Evolutionary conservation across 2,113 vertebrate genomes (phyloP).

Genomic region (Perognathus longimembris): DNA sequence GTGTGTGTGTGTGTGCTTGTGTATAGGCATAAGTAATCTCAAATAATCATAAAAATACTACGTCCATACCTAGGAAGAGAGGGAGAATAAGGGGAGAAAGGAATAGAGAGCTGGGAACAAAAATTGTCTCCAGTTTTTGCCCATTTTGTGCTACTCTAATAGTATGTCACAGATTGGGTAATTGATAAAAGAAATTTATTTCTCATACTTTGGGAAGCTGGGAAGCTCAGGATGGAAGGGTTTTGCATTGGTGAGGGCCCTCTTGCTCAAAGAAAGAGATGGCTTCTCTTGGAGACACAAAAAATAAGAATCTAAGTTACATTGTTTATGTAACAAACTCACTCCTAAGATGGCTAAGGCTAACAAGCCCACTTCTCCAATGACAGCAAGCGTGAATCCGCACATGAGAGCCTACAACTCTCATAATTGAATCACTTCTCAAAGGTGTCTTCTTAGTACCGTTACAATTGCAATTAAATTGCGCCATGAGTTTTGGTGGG

Average conservation of each 20-base stretch:
- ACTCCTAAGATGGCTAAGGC: not conserved
- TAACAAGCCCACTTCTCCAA: not conserved
- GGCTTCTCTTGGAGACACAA: no score
- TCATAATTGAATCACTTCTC: not conserved
- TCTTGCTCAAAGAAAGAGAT: not conserved
- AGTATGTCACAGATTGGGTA: not conserved
- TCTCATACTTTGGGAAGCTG: not conserved
- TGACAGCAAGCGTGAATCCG: not conserved
- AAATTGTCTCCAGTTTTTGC: not conserved
- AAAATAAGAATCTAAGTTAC: fast-evolving
- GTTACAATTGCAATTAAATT: not conserved
- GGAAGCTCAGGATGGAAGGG: not conserved
- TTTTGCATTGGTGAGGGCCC: not conserved
- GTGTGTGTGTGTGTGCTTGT: no score
- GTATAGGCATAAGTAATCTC: not conserved
- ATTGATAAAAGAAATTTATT: not conserved
- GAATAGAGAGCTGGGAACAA: not conserved
- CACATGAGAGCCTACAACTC: not conserved
- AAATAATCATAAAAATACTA: not conserved
- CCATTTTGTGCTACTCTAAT: not conserved
- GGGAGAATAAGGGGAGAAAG: not conserved
- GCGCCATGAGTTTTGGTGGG: not conserved
- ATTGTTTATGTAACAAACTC: not conserved
- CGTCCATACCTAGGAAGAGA: not conserved
- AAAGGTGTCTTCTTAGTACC: not conserved